phyloP scores from a whole-genome alignment of 1,140 invertebrate genomes.

The Atta texana region DNA sequence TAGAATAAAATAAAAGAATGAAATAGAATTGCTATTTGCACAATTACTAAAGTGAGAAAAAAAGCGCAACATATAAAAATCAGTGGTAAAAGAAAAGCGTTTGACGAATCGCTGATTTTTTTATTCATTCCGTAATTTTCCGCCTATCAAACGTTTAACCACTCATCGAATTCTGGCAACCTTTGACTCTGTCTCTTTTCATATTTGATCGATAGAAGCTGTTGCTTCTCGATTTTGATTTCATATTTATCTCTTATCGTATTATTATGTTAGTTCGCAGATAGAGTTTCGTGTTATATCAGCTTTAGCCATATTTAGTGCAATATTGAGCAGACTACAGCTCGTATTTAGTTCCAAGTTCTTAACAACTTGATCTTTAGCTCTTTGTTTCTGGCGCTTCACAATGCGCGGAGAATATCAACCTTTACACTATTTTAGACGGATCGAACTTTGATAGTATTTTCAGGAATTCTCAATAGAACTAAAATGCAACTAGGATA shows the following conservation, averaged over 20 bases:
- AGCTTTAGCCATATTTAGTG: conserved; percentile 16
- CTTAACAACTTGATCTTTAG: conserved; percentile 36
- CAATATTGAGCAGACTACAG: neutral
- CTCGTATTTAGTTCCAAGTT: conserved; percentile 42
- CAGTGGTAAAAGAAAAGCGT: conserved; percentile 25
- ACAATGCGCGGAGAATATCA: conserved; percentile 31
- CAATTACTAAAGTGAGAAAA: conserved; percentile 14
- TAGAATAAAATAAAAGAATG: neutral
- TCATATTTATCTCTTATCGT: neutral
- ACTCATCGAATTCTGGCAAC: conserved; percentile 39
- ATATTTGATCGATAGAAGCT: conserved; percentile 14
- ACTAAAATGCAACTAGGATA: conserved; percentile 2
- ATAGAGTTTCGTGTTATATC: neutral
- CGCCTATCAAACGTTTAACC: conserved; percentile 64
- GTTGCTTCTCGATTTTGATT: conserved; percentile 28
- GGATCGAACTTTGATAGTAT: conserved; percentile 27
- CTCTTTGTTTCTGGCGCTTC: conserved; percentile 15
- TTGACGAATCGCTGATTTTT: conserved; percentile 68
- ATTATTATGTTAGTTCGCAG: neutral
- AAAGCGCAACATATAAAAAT: conserved; percentile 23
- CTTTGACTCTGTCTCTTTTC: conserved; percentile 13
- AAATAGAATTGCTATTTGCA: conserved; percentile 27
- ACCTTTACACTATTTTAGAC: conserved; percentile 8
- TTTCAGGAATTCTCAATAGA: conserved; percentile 13
- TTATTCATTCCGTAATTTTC: conserved; percentile 72